Evolutionary conservation across 1,140 invertebrate genomes (phyloP).

Genomic region (Phymastichus coffea): DNA sequence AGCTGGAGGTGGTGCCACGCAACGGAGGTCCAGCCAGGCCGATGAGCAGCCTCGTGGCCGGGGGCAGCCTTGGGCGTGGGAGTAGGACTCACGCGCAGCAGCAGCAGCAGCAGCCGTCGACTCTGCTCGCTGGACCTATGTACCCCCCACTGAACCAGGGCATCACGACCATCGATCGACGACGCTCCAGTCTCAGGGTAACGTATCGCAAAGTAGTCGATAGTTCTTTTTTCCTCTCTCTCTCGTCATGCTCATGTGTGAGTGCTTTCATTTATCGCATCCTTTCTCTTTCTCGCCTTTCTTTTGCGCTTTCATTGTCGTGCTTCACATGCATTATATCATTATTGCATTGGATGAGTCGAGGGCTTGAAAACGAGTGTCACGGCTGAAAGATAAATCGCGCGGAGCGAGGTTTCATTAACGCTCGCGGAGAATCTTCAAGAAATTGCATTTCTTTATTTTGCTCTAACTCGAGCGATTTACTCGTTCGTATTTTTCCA

Average conservation of each 20-base stretch:
- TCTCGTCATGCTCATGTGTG: no score
- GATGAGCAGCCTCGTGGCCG: constrained; percentile 49
- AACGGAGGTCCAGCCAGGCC: constrained; percentile 47
- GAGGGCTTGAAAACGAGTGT: no score
- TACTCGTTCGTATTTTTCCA: no score
- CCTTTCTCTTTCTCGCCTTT: neutral
- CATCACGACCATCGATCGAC: constrained; percentile 46
- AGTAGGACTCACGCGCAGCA: constrained; percentile 46
- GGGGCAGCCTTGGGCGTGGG: constrained; percentile 51
- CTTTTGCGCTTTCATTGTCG: no score
- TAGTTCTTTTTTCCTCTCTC: neutral
- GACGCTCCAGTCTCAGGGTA: constrained; percentile 55
- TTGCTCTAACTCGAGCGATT: no score
- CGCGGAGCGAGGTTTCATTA: no score
- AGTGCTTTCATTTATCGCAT: no score
- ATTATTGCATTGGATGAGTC: no score
- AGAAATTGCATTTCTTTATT: no score
- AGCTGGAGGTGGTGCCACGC: constrained; percentile 54
- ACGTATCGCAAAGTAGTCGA: constrained; percentile 40
- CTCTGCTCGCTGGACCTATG: neutral
- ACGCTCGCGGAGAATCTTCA: no score
- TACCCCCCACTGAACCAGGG: neutral
- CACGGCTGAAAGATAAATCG: no score
- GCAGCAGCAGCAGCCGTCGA: constrained; percentile 35
- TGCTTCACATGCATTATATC: no score